Evolutionary conservation across 2,113 vertebrate species (phyloP).

Genomic region (Pseudorhombus dupliciocellatus): DNA sequence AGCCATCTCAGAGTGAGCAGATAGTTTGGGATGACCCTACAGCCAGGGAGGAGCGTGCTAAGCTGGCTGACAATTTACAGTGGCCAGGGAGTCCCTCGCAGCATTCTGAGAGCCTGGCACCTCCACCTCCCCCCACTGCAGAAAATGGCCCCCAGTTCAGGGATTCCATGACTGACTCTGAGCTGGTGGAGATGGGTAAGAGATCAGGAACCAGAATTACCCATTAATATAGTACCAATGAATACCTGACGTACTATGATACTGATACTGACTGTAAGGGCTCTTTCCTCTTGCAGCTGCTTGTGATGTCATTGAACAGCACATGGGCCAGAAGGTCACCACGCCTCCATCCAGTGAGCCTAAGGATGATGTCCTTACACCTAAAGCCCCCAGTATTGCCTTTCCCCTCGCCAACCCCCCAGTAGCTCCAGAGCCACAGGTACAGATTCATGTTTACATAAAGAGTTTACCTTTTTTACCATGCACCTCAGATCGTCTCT

Average conservation of each 20-base stretch:
- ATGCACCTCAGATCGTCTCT: not conserved
- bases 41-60: slow-evolving; percentile 93
- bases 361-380: slow-evolving; percentile 82
- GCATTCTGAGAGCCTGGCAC: slow-evolving; percentile 79
- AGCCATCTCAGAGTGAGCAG: slow-evolving; percentile 96
- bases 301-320: slow-evolving; percentile 77
- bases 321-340: slow-evolving; percentile 58
- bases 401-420: slow-evolving; percentile 89
- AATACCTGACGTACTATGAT: too few relatives aligned
- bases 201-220: not conserved
- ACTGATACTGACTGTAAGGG: not conserved
- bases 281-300: slow-evolving; percentile 72
- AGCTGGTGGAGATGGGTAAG: slow-evolving; percentile 88
- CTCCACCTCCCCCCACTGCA: slow-evolving; percentile 55
- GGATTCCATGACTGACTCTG: slow-evolving; percentile 83
- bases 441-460: slow-evolving; percentile 11
- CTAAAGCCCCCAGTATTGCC: slow-evolving; percentile 87
- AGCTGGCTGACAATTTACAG: slow-evolving; percentile 92
- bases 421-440: slow-evolving; percentile 84
- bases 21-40: slow-evolving; percentile 99
- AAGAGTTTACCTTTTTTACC: not conserved
- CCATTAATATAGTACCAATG: not conserved
- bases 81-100: slow-evolving; percentile 95
- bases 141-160: slow-evolving; percentile 56
- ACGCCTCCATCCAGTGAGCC: slow-evolving; percentile 57